Evolutionary conservation across 2,797 vertebrate genomes (phyloP).

Genomic region (Neosilurus mollespiculum): DNA sequence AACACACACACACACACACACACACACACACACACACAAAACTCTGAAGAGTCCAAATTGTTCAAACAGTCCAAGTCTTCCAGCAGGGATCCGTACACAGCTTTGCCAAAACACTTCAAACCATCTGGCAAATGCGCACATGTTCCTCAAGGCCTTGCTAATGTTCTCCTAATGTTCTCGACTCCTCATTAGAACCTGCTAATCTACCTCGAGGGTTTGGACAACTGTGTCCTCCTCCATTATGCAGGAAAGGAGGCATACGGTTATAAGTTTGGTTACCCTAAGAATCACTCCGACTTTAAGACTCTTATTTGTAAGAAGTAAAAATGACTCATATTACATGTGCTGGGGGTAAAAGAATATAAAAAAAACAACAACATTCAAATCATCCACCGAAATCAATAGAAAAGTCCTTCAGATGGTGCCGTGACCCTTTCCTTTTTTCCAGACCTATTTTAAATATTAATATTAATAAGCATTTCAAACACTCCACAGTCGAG

Average conservation of each 20-base stretch:
- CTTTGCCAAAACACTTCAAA: constrained; percentile 59
- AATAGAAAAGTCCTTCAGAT: neutral
- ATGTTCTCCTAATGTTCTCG: constrained; percentile 30
- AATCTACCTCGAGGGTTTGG: neutral
- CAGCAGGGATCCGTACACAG: constrained; percentile 55
- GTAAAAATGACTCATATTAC: no score
- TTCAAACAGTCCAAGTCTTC: constrained; percentile 61
- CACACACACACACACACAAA: constrained; percentile 27
- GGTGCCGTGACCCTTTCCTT: neutral
- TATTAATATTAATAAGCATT: no score
- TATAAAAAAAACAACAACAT: neutral
- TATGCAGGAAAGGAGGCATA: neutral
- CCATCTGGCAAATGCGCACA: constrained; percentile 54
- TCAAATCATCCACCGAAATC: neutral
- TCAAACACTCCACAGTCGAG: no score
- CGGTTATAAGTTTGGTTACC: neutral
- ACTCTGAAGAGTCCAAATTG: constrained; percentile 55
- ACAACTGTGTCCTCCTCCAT: neutral
- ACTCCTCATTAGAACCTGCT: constrained; percentile 30
- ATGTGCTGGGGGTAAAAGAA: neutral
- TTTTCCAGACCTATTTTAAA: neutral
- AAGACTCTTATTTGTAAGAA: neutral
- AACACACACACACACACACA: constrained; percentile 49
- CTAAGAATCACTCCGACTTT: neutral
- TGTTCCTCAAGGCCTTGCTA: constrained; percentile 41